Evolutionary conservation across 2,113 vertebrate species (phyloP).

Genomic region (Catharus fuscescens): DNA sequence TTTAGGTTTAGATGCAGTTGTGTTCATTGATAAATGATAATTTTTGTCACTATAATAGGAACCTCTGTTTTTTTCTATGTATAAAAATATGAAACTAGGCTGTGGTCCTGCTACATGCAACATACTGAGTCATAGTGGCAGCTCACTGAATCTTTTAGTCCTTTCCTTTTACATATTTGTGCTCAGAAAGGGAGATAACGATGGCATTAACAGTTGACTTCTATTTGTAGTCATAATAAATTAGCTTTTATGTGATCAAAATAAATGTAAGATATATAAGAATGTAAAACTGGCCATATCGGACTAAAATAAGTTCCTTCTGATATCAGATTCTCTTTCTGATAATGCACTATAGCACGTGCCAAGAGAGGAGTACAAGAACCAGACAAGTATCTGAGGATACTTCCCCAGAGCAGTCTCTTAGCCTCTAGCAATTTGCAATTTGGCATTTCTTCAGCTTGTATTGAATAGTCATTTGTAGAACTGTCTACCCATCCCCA

Average conservation of each 20-base stretch:
- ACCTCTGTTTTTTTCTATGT: background rate
- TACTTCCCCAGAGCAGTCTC: background rate
- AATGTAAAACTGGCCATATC: background rate
- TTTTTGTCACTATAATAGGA: background rate
- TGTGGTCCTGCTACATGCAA: background rate
- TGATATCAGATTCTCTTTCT: background rate
- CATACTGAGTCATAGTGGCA: background rate
- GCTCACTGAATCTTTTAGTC: background rate
- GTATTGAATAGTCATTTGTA: background rate
- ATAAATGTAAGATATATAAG: background rate
- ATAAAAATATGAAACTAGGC: background rate
- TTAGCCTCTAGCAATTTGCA: background rate
- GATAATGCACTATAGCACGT: background rate
- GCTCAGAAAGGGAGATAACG: background rate
- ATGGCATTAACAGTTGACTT: background rate
- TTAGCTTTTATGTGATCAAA: background rate
- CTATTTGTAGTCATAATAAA: background rate
- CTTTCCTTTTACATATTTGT: background rate
- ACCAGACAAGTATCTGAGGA: background rate
- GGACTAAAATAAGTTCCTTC: background rate
- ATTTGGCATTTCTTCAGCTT: background rate
- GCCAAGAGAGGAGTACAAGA: background rate
- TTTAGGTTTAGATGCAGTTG: conserved; percentile 1
- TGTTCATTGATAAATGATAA: background rate
- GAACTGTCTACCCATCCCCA: background rate